phyloP scores from a whole-genome alignment of 2,797 vertebrate species.

The Gouania willdenowi region DNA sequence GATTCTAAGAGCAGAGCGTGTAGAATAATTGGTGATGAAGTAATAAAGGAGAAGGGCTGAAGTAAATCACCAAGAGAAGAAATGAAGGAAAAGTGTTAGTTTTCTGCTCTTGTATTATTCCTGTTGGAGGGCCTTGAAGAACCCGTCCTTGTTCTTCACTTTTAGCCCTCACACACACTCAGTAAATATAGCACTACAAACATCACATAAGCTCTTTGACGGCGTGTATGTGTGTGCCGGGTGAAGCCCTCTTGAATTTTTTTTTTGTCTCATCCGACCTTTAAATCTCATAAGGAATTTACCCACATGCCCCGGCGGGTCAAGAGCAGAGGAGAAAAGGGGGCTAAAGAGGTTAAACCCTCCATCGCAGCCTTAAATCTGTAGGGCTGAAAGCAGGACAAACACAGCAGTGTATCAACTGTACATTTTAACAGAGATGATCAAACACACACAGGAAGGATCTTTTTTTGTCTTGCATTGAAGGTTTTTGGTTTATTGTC shows the following conservation, averaged over 20 bases:
- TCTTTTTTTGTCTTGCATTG: too few relatives aligned
- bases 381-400: too few relatives aligned
- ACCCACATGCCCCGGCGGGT: constrained; percentile 32
- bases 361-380: not conserved
- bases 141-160: too few relatives aligned
- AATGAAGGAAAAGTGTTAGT: not conserved
- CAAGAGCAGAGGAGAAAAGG: not conserved
- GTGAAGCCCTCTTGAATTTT: not conserved
- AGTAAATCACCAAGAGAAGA: not conserved
- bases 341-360: constrained; percentile 4
- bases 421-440: too few relatives aligned
- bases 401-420: too few relatives aligned
- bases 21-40: too few relatives aligned
- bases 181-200: constrained; percentile 2
- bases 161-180: constrained; percentile 8
- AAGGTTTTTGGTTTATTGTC: too few relatives aligned
- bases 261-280: constrained; percentile 37
- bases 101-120: not conserved
- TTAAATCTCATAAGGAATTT: constrained; percentile 51
- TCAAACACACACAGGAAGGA: too few relatives aligned
- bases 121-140: not conserved
- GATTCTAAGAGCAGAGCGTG: too few relatives aligned
- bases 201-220: constrained; percentile 4
- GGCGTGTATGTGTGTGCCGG: not conserved
- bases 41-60: not conserved